Base-by-base conservation (phyloP, 2,113 vertebrate species). In the Pachyramphus minor region DNA sequence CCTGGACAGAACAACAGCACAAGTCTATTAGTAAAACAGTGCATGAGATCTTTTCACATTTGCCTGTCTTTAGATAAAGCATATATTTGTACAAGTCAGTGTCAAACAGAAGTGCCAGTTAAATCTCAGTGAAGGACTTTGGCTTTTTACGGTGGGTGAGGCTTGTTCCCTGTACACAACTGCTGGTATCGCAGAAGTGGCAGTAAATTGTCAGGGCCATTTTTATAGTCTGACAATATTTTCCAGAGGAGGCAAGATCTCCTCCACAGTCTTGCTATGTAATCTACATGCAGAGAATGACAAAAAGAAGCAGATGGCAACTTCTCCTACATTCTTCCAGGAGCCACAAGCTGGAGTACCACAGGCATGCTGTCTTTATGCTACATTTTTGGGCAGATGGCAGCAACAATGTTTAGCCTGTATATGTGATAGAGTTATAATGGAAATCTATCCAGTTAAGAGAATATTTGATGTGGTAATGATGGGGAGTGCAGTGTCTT, bases 221-320 rank as follows among this genome's bases (percentile, higher is more conserved):
- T 80, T 93, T 93, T 84, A 60, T 37, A 75, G 64, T 56, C 69
- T 72, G 52, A 73, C 30, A 90, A 8, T 82, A 62, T 80, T 97
- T 94, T 89, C 66, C 52, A 88, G 86, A 77, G 56, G 35, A 77
- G 39, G 22, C 11, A 90, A 84, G 72, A 67, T 71, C 45, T 87
- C 27, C 49, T 91, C 45, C 22, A 14, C 67, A 66, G 33, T 35
- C 35, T 93, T 80, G 28, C 59, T 47, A 17, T 59, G 64, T 45
- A 71, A 80, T 84, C 39, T 74, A 53, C 33, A 33, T 28, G 60
- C 72, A 74, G 56, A 78, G 67, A 92, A 77, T 72, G 35, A 78
- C 85, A 90, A 90, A 84, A 72, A 69, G 67, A 71, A 93, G 37
- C 89, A 92, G 89, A 89, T 93, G 75, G 64, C 64, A 91, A 41